Base-by-base conservation (phyloP, 1,140 invertebrate species). In the Archegozetes longisetosus region DNA sequence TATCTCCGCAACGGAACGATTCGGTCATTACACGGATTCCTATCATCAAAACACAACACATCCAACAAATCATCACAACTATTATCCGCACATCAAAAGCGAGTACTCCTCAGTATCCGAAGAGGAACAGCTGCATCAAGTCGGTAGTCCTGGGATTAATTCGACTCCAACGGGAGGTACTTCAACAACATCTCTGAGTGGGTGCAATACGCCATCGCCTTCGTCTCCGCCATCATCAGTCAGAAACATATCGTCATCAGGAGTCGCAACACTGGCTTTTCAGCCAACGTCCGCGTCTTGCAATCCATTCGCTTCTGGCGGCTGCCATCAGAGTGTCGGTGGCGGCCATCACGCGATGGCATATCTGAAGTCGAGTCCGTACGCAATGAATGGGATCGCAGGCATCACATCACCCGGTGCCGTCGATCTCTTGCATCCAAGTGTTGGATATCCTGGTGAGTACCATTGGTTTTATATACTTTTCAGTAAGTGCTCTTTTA, bases 391-490 rank as follows among this genome's bases (percentile, higher is more conserved):
- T 62, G 72, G 72, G 50, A 69, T 74, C 29, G 55, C 55, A 9
- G 73, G 71, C 47, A 63, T 73, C 22, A 67, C 69, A 20, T 67
- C 70, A 9, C 66, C 71, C 2, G 70, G 69, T 32, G 66, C 71
- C 2, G 70, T 69, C 27, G 72, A 74, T 55, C 66, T 74, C 24
- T 67, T 74, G 26, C 73, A 74, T 59, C 70, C 72, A 13, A 70
- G 71, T 12, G 71, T 74, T 68, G 70, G 70, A n/a, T 74, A 73
- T 62, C 70, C 71, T 62, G 68, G 71, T 73, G 68, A 69, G 70
- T 61, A 50, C 27, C 17, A 40, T 40, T 9, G 6, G 17, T 9
- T 9, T 40, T 46, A n/a, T n/a, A n/a, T n/a, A 13, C 40, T 12
- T 46, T 12, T 46, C 12, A n/a, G 40, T 46, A 46, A 46, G n/a